phyloP scores from a whole-genome alignment of 2,113 vertebrate species.

The Poecilia latipinna region DNA sequence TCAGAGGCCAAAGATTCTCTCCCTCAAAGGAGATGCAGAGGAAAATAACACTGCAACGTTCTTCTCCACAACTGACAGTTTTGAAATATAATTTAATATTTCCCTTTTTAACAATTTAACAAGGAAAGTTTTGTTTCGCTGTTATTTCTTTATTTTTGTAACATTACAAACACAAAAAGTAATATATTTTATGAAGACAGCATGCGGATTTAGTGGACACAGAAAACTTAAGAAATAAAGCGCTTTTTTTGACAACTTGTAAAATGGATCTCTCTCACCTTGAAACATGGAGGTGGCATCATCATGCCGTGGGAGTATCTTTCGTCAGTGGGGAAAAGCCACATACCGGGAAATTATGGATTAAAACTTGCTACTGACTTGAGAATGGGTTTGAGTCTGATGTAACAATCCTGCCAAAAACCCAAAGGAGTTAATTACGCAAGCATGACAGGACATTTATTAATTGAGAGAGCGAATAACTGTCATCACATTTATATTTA shows the following conservation, averaged over 20 bases:
- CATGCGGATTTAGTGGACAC: too few relatives aligned
- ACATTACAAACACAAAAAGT: background rate
- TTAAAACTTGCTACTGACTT: background rate
- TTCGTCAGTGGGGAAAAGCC: background rate
- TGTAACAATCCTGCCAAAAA: too few relatives aligned
- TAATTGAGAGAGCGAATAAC: too few relatives aligned
- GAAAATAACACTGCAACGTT: constrained; percentile 44
- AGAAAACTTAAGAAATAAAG: too few relatives aligned
- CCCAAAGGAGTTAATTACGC: too few relatives aligned
- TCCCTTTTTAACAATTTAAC: constrained; percentile 18
- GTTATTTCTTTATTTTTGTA: background rate
- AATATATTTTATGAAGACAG: background rate
- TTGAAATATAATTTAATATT: constrained; percentile 37
- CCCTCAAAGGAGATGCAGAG: constrained; percentile 57
- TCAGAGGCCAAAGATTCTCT: constrained; percentile 63
- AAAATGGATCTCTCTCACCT: background rate
- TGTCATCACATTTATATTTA: too few relatives aligned
- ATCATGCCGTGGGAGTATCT: background rate
- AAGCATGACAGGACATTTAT: too few relatives aligned
- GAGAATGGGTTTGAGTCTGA: too few relatives aligned
- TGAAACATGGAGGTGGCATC: background rate
- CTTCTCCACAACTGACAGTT: constrained; percentile 39
- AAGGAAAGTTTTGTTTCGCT: background rate
- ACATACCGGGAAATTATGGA: background rate
- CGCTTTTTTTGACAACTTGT: too few relatives aligned